Percentiles rank a stretch among this genome's conserved stretches.
Conservation (phyloP, 2,797 vertebrate genomes). For the Holocentrus rufus region DNA sequence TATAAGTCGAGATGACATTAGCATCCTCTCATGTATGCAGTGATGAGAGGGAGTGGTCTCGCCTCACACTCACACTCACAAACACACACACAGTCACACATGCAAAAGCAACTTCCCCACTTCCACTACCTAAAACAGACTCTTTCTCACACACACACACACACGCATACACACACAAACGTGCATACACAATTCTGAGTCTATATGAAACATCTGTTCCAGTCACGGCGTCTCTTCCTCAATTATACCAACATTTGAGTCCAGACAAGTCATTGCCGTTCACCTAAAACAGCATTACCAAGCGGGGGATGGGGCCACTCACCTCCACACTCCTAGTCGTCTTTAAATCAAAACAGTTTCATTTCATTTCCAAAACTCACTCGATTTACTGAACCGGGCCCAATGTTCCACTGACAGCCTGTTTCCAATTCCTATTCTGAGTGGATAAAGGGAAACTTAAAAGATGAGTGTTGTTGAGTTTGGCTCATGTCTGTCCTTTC, state of each 20-base stretch:
- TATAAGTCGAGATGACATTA: slow-evolving; percentile 80
- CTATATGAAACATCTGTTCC: slow-evolving; percentile 88
- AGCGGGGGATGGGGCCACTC: slow-evolving; percentile 31
- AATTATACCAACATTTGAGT: slow-evolving; percentile 85
- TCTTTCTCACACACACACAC: slow-evolving; percentile 9
- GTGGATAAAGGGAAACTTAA: slow-evolving; percentile 47
- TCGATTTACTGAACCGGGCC: slow-evolving; percentile 26
- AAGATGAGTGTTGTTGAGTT: slow-evolving; percentile 46
- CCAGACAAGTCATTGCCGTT: slow-evolving; percentile 77
- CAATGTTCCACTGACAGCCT: slow-evolving; percentile 12
- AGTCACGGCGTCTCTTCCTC: slow-evolving; percentile 86
- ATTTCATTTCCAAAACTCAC: slow-evolving; percentile 54
- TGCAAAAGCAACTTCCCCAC: background rate
- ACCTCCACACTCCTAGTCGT: slow-evolving; percentile 19
- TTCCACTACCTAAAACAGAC: background rate
- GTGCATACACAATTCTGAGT: slow-evolving; percentile 76
- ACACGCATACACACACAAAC: slow-evolving; percentile 45
- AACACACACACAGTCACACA: background rate
- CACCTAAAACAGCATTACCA: slow-evolving; percentile 66
- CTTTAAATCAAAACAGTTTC: slow-evolving; percentile 36
- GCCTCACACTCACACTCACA: slow-evolving; percentile 60
- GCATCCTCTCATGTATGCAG: slow-evolving; percentile 71
- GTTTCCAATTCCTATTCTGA: slow-evolving; percentile 49
- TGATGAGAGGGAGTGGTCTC: background rate
- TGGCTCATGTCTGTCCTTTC: slow-evolving; percentile 21